Percentiles rank a stretch among this genome's conserved stretches.
Conservation (phyloP, 2,888 invertebrate genomes). For the Hydrotaea cyrtoneurina region DNA sequence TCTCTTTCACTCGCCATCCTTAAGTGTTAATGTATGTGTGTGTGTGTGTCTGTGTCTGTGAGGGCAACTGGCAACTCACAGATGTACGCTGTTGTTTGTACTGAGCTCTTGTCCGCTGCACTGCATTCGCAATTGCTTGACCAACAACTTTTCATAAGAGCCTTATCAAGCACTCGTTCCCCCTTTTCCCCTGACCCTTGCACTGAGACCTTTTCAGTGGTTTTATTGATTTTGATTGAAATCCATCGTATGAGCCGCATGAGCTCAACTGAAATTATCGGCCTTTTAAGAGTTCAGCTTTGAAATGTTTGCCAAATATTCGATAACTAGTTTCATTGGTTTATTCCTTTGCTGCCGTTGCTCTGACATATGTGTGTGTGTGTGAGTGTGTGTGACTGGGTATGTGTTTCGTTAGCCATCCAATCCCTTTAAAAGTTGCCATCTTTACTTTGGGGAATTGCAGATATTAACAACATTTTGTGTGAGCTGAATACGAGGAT, state of each 20-base stretch:
- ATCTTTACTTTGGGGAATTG: no score
- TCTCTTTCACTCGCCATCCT: no score
- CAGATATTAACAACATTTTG: no score
- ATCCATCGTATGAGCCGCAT: background rate
- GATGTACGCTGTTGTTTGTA: no score
- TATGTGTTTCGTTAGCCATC: background rate
- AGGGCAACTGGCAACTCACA: background rate
- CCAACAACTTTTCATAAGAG: constrained; percentile 21
- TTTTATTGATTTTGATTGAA: constrained; percentile 21
- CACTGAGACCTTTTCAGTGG: background rate
- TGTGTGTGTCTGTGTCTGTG: background rate
- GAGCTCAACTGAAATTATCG: constrained; percentile 17
- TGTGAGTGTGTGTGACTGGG: no score
- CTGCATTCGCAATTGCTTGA: background rate
- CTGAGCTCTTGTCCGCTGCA: no score
- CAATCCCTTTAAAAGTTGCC: background rate
- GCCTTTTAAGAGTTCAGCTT: constrained; percentile 27
- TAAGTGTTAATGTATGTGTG: background rate
- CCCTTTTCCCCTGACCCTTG: background rate
- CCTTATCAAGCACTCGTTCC: background rate
- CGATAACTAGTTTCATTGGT: background rate
- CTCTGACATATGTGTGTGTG: background rate
- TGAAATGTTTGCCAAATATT: constrained; percentile 25
- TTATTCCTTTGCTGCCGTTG: background rate
- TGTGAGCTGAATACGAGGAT: no score